These are phyloP conservation scores for Melinaea marsaeus DNA, from an alignment of 2,888 invertebrate species.

Conservation along the genomic window DNA sequence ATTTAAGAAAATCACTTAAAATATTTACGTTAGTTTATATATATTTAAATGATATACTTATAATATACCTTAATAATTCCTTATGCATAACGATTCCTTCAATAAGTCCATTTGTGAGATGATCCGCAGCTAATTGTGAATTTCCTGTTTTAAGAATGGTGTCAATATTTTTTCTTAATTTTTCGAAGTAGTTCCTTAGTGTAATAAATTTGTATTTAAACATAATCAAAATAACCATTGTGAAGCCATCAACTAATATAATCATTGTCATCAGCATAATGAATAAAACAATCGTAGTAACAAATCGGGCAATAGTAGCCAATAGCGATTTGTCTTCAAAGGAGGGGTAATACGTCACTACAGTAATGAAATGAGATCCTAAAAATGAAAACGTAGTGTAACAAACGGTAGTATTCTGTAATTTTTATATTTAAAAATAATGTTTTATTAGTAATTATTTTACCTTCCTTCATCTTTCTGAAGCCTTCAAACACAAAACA, in stretches of 20 bases:
- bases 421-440: not conserved
- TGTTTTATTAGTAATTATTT: constrained; percentile 11
- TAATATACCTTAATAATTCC: constrained; percentile 51
- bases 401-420: not conserved
- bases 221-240: constrained; percentile 58
- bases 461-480: constrained; percentile 53
- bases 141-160: constrained; percentile 40
- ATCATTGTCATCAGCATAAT: constrained; percentile 61
- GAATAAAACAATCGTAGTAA: constrained; percentile 46
- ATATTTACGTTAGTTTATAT: constrained; percentile 11
- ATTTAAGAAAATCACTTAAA: constrained; percentile 8
- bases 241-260: constrained; percentile 53
- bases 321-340: constrained; percentile 48
- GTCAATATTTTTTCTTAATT: constrained; percentile 46
- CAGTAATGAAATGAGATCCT: constrained; percentile 62
- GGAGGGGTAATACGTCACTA: constrained; percentile 63
- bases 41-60: constrained; percentile 12
- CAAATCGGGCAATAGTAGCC: constrained; percentile 47
- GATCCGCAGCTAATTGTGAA: constrained; percentile 42
- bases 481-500: constrained; percentile 62
- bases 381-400: constrained; percentile 31
- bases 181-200: constrained; percentile 56
- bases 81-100: constrained; percentile 65
- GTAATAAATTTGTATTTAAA: constrained; percentile 68
- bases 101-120: constrained; percentile 47